These are phyloP conservation scores for Anhinga rufa DNA, from an alignment of 2,113 vertebrate genomes.

Conservation along the genomic window DNA sequence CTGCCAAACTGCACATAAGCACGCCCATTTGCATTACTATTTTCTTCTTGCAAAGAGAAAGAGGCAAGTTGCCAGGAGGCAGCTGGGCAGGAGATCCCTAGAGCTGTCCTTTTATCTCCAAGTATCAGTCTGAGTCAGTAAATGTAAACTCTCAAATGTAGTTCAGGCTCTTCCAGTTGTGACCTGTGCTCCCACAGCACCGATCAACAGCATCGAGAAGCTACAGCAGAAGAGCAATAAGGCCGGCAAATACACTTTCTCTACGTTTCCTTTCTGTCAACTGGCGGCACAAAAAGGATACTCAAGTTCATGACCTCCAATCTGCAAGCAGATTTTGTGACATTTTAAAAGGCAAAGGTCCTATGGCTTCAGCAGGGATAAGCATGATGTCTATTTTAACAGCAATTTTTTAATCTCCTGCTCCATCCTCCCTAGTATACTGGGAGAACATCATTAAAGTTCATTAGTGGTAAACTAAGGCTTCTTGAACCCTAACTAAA, in stretches of 20 bases:
- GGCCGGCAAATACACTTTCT: not conserved
- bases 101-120: slow-evolving; percentile 5
- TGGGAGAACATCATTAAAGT: not conserved
- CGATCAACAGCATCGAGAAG: accelerated
- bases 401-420: not conserved
- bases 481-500: not conserved
- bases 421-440: not conserved
- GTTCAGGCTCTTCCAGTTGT: not conserved
- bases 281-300: not conserved
- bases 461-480: not conserved
- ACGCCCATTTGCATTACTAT: not conserved
- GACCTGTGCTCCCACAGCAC: not conserved
- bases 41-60: not conserved
- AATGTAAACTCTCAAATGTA: not conserved
- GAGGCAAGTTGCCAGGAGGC: slow-evolving; percentile 7
- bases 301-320: not conserved
- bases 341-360: not conserved
- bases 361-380: not conserved
- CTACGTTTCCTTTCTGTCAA: not conserved
- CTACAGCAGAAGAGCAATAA: not conserved
- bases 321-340: not conserved
- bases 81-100: not conserved
- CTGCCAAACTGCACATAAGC: not conserved
- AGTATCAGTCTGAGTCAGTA: not conserved
- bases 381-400: not conserved